Conservation (phyloP, 2,113 vertebrate genomes). For the Hippocampus zosterae region DNA sequence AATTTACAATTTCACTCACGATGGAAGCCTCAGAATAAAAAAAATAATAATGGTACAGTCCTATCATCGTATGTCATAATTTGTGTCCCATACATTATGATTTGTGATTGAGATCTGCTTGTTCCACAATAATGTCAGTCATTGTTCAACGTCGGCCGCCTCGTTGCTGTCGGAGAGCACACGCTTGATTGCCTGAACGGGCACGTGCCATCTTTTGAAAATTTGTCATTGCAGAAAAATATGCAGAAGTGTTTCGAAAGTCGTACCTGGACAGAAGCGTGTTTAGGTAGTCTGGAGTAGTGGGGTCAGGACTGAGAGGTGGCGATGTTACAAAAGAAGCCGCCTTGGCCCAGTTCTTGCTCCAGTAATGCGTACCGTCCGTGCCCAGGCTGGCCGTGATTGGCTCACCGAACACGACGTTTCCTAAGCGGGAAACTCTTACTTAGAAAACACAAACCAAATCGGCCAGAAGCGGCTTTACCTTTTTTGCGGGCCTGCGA, state of each 20-base stretch:
- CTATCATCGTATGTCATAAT: too few species aligned
- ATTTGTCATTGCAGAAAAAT: background rate
- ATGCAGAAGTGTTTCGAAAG: background rate
- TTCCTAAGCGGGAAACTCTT: constrained; percentile 69
- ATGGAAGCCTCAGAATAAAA: too few species aligned
- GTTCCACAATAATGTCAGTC: too few species aligned
- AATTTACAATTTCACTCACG: too few species aligned
- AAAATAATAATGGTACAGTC: too few species aligned
- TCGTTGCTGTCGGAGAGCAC: too few species aligned
- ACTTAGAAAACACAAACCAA: background rate
- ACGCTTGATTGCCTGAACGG: background rate
- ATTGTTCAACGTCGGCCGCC: too few species aligned
- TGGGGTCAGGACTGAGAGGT: constrained; percentile 93
- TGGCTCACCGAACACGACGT: constrained; percentile 95
- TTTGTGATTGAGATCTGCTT: too few species aligned
- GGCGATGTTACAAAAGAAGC: constrained; percentile 94
- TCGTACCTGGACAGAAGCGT: constrained; percentile 88
- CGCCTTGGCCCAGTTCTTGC: constrained; percentile 98
- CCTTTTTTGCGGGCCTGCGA: constrained; percentile 96
- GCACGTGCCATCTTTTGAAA: background rate
- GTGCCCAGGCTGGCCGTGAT: constrained; percentile 93
- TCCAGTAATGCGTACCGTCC: constrained; percentile 98
- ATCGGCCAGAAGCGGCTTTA: constrained; percentile 29
- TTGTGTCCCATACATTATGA: too few species aligned
- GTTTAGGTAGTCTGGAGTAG: constrained; percentile 95